Base-by-base conservation (phyloP, 2,888 invertebrate species). In the Galerucella calmariensis region DNA sequence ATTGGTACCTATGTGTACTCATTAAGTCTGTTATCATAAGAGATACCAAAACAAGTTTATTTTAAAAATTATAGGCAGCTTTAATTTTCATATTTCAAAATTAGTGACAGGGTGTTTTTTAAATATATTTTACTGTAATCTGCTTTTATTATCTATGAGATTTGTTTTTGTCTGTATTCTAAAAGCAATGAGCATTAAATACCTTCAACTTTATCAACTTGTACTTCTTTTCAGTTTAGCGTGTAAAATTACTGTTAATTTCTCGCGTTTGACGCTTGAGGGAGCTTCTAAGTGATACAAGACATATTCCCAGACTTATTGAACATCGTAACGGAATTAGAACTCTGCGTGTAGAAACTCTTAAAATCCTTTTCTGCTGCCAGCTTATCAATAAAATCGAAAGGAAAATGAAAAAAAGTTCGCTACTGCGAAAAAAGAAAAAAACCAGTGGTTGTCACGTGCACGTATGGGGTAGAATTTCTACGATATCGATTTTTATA, bases 291-390 rank as follows among this genome's bases (percentile, higher is more conserved):
- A 48, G 48, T n/a, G 61, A 61, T 61, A 61, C 61, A 61, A 4
- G 62, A 62, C 41, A 62, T 35, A 62, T 62, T 62, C 41, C 41
- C 35, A 61, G 61, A 61, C 41, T 9, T 61, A 61, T 61, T 61
- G 61, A 61, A 61, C 27, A 27, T 35, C n/a, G 35, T 8, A 62
- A 62, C 62, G 62, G 61, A n/a, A 62, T 41, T 41, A 62, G 41
- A 62, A n/a, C 62, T 62, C 62, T 62, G 62, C 62, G 62, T 62
- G 62, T 62, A 62, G 35, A 62, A 62, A 62, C 35, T 62, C 62
- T 62, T 62, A 62, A 62, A 62, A 62, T 62, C 62, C 41, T 35
- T 62, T 62, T 62, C 41, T 62, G 62, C 41, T 62, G 62, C 62
- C 62, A 35, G 62, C 62, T 62, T 62, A 62, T 62, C 62, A 62